A percentile compares a stretch with the other conserved stretches of the same genome.
Evolutionary conservation across 1,140 invertebrate species (phyloP).

Genomic region (Brachionus sp.): DNA sequence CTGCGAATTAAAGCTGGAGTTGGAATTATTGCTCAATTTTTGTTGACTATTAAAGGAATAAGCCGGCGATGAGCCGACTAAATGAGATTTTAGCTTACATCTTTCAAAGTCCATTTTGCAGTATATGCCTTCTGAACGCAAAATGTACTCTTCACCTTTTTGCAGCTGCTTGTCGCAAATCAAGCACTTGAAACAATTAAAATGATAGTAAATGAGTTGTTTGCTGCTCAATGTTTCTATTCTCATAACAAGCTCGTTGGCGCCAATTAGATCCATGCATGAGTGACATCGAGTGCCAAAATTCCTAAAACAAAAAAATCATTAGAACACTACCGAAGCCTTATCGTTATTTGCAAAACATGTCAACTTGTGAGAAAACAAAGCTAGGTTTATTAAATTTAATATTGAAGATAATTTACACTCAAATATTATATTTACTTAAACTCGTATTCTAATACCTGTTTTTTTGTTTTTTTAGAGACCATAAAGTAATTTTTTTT

Average conservation of each 20-base stretch:
- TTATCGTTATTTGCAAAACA: slow-evolving; percentile 26
- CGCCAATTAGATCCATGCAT: slow-evolving; percentile 34
- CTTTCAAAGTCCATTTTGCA: slow-evolving; percentile 3
- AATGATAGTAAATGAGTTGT: slow-evolving; percentile 51
- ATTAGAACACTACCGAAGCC: background rate
- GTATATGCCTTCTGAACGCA: slow-evolving; percentile 54
- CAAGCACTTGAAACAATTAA: slow-evolving; percentile 59
- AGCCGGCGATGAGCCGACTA: background rate
- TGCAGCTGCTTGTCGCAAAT: slow-evolving; percentile 58
- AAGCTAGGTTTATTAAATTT: background rate
- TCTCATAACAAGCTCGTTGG: background rate
- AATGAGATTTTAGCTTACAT: background rate
- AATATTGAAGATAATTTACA: slow-evolving; percentile 19
- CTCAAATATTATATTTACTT: slow-evolving; percentile 23
- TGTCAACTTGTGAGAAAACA: slow-evolving; percentile 22
- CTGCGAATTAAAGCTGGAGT: background rate
- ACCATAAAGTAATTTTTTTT: background rate
- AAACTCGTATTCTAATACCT: slow-evolving; percentile 8
- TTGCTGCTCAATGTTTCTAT: background rate
- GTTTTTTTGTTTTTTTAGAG: background rate
- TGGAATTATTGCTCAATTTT: background rate
- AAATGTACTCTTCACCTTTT: slow-evolving; percentile 60
- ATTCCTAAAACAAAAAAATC: slow-evolving; percentile 1
- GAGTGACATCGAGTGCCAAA: slow-evolving; percentile 1
- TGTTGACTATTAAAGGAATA: background rate